These are phyloP conservation scores for Urocolius indicus DNA, from an alignment of 2,113 vertebrate species.

Conservation along the genomic window DNA sequence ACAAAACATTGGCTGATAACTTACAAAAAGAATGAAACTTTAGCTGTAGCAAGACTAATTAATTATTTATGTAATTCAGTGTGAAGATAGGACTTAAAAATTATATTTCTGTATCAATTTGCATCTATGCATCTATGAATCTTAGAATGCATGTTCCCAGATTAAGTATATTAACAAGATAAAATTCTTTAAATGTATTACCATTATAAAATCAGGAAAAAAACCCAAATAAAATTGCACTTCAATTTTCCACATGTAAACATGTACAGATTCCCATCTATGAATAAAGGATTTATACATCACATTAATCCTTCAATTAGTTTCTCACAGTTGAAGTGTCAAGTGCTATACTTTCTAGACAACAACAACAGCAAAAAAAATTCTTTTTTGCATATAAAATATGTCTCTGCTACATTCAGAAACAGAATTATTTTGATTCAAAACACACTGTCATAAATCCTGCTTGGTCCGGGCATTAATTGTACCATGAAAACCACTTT, in stretches of 20 bases:
- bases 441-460: not conserved
- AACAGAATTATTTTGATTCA: not conserved
- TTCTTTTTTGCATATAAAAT: not conserved
- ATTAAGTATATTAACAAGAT: not conserved
- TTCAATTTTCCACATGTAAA: constrained; percentile 4
- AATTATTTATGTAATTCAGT: constrained; percentile 54
- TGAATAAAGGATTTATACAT: not conserved
- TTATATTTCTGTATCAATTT: constrained; percentile 42
- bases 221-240: not conserved
- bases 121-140: constrained; percentile 1
- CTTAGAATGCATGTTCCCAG: constrained; percentile 8
- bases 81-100: constrained; percentile 17
- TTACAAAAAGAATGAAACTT: constrained; percentile 53
- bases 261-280: not conserved
- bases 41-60: constrained; percentile 24
- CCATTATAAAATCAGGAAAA: not conserved
- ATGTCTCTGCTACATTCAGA: not conserved
- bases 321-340: not conserved
- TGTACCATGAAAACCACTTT: not conserved
- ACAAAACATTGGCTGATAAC: not conserved
- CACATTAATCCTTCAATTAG: not conserved
- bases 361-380: not conserved
- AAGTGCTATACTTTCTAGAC: not conserved
- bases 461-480: not conserved
- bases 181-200: not conserved